phyloP scores from a whole-genome alignment of 2,113 vertebrate species.

The Macaca fascicularis region T2T-MFA8v1.1 NC_088381.1:153556001-153556500 shows the following conservation, averaged over 20 bases:
- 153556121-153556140: slow-evolving; percentile 71
- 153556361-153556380: slow-evolving; percentile 13
- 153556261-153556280: slow-evolving; percentile 67
- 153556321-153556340: slow-evolving; percentile 69
- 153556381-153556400: slow-evolving; percentile 67
- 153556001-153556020: slow-evolving; percentile 71
- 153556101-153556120: slow-evolving; percentile 40
- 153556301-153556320: slow-evolving; percentile 69
- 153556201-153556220: slow-evolving; percentile 70
- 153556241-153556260: slow-evolving; percentile 65
- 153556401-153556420: slow-evolving; percentile 56
- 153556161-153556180: slow-evolving; percentile 62
- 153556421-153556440: slow-evolving; percentile 69
- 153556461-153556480: slow-evolving; percentile 51
- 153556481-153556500: slow-evolving; percentile 47
- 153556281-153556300: slow-evolving; percentile 39
- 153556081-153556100: slow-evolving; percentile 51
- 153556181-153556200: slow-evolving; percentile 64
- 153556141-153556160: slow-evolving; percentile 68
- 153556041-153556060: slow-evolving; percentile 61
- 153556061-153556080: slow-evolving; percentile 72
- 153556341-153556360: slow-evolving; percentile 58
- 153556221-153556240: slow-evolving; percentile 69
- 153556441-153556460: slow-evolving; percentile 51
- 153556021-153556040: slow-evolving; percentile 65